Conservation (phyloP, 1,140 invertebrate species). For the Magallana gigas region DNA sequence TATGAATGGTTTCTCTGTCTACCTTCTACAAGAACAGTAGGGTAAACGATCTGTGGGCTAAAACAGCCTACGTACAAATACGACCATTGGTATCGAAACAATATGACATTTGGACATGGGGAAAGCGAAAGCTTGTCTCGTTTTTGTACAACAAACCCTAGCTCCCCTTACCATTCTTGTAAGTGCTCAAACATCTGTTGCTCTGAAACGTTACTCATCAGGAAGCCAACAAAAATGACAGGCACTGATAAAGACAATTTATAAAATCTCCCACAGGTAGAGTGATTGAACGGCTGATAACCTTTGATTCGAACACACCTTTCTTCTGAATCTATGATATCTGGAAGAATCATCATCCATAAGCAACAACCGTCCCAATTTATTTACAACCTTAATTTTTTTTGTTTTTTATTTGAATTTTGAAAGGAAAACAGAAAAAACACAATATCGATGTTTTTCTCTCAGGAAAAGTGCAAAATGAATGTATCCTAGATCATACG, state of each 20-base stretch:
- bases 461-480: background rate
- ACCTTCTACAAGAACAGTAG: too few relatives aligned
- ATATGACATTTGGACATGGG: slow-evolving; percentile 12
- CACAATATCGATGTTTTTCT: background rate
- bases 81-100: background rate
- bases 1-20: too few relatives aligned
- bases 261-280: background rate
- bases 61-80: too few relatives aligned
- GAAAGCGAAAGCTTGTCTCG: background rate
- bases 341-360: background rate
- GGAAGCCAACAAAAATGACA: slow-evolving; percentile 12
- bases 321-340: background rate
- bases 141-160: background rate
- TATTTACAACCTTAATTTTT: too few relatives aligned
- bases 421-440: background rate
- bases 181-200: slow-evolving; percentile 19
- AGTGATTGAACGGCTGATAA: slow-evolving; percentile 1
- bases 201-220: background rate
- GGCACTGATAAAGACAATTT: slow-evolving; percentile 16
- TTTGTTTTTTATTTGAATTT: background rate
- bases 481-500: too few relatives aligned
- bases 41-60: too few relatives aligned
- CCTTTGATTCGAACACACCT: background rate
- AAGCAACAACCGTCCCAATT: background rate
- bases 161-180: background rate